A percentile compares a stretch with the other conserved stretches of the same genome.
Evolutionary conservation across 2,797 vertebrate species (phyloP).

Genomic region (Cuniculus paca): DNA sequence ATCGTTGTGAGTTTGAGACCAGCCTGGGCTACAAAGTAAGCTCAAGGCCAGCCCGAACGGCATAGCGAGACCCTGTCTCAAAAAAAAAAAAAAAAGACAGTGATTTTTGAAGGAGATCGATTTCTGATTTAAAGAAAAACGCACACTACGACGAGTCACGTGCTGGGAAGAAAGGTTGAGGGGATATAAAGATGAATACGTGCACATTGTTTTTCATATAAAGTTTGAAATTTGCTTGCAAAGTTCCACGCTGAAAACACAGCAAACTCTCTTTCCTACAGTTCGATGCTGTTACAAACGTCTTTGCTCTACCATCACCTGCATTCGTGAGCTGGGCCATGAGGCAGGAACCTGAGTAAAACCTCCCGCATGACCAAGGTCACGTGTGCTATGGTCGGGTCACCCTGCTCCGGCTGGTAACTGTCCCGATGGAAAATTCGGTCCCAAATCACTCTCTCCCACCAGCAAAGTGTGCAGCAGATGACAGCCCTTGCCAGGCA

Average conservation of each 20-base stretch:
- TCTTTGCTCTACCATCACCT: background rate
- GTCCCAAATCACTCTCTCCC: background rate
- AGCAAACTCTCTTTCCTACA: background rate
- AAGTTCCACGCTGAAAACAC: background rate
- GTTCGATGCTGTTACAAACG: background rate
- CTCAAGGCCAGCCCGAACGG: no score
- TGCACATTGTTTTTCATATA: background rate
- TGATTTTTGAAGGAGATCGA: constrained; percentile 21
- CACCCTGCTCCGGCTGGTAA: background rate
- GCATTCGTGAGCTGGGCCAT: no score
- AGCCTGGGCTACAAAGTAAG: no score
- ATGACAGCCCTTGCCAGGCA: background rate
- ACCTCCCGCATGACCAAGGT: background rate
- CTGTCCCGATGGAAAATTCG: background rate
- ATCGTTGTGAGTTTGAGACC: no score
- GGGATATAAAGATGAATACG: background rate
- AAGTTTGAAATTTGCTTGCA: background rate
- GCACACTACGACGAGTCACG: background rate
- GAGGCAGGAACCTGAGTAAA: background rate
- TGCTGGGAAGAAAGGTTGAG: background rate
- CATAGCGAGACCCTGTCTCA: no score
- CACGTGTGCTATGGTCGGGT: background rate
- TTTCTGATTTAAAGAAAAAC: background rate
- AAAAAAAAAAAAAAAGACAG: background rate
- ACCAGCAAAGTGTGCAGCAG: background rate